Evolutionary conservation across 2,113 vertebrate species (phyloP).

Genomic region (Motacilla alba): DNA sequence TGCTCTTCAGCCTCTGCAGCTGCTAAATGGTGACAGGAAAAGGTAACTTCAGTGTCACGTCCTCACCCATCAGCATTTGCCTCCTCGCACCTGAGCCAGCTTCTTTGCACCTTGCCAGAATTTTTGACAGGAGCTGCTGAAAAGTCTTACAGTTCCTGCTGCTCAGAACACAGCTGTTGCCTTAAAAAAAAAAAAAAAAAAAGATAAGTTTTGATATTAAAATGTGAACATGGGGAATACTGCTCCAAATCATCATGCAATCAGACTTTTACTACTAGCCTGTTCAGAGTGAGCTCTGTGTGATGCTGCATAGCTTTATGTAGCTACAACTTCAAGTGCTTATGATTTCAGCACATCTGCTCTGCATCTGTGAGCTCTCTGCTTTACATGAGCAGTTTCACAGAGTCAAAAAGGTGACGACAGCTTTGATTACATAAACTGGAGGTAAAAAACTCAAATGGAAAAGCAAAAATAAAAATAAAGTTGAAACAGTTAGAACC

Average conservation of each 20-base stretch:
- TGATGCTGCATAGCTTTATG: not conserved
- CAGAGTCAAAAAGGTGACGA: not conserved
- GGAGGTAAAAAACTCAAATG: not conserved
- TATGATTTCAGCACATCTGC: not conserved
- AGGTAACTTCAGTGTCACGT: not conserved
- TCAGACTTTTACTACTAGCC: not conserved
- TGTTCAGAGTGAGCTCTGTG: not conserved
- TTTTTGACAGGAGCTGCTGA: not conserved
- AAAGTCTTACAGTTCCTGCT: not conserved
- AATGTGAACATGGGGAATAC: not conserved
- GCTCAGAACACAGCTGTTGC: not conserved
- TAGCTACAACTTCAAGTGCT: not conserved
- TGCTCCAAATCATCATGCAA: not conserved
- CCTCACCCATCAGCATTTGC: not conserved
- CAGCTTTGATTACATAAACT: not conserved
- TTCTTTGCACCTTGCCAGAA: not conserved
- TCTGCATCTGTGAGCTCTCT: not conserved
- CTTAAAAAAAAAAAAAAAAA: not conserved
- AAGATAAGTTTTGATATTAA: not conserved
- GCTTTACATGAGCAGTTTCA: not conserved
- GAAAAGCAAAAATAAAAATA: not conserved
- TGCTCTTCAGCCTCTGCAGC: not conserved
- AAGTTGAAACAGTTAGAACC: not conserved
- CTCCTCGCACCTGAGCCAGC: not conserved
- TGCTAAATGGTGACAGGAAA: not conserved